These are phyloP conservation scores for Molothrus ater DNA, from an alignment of 2,797 vertebrate genomes.

Conservation along the genomic window DNA sequence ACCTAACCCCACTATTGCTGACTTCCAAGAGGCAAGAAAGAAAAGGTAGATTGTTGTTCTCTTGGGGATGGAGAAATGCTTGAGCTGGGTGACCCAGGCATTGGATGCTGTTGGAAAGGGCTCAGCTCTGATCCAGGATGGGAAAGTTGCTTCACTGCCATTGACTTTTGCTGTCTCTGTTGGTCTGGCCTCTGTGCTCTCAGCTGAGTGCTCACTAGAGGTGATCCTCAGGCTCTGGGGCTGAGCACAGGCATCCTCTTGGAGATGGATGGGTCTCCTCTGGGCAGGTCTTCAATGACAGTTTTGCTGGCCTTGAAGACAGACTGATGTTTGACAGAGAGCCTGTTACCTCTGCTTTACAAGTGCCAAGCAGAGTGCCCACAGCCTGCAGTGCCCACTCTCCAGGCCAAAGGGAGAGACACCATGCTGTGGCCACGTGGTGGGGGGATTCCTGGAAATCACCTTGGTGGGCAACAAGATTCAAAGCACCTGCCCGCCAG, in stretches of 20 bases:
- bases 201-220: neutral
- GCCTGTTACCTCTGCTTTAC: neutral
- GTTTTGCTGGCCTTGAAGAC: neutral
- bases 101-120: neutral
- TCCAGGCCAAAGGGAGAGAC: rapidly evolving
- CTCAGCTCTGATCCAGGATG: neutral
- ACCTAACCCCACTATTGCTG: neutral
- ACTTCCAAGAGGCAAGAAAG: neutral
- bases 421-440: rapidly evolving
- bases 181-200: neutral
- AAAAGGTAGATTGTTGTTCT: neutral
- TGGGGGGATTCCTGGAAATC: neutral
- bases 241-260: neutral
- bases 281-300: neutral
- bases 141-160: neutral
- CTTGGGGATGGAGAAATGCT: neutral
- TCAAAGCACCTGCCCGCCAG: neutral
- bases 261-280: neutral
- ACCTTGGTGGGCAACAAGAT: neutral
- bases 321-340: neutral
- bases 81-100: neutral
- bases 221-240: neutral
- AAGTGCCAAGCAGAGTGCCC: neutral
- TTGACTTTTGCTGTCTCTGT: neutral
- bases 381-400: neutral